Percentiles rank a stretch among this genome's conserved stretches.
Conservation (phyloP, 1,140 invertebrate species). For the Diabrotica undecimpunctata region DNA sequence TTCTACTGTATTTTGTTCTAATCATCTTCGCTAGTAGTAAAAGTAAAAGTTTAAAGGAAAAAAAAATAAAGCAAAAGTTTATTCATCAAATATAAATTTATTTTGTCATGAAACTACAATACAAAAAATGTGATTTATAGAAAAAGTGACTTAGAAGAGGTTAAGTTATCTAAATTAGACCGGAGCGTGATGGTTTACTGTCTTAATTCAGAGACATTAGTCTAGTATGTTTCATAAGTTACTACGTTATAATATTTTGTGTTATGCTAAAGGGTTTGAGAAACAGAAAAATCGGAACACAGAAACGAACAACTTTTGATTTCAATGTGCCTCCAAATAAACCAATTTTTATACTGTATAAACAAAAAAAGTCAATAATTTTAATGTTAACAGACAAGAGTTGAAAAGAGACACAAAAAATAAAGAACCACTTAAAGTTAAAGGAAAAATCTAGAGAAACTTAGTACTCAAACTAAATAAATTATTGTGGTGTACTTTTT, state of each 20-base stretch:
- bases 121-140: conserved; percentile 15
- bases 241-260: neutral
- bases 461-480: too few species aligned
- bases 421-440: too few species aligned
- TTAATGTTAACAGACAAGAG: too few species aligned
- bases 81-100: conserved; percentile 17
- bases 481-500: too few species aligned
- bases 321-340: neutral
- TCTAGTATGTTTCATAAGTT: conserved; percentile 11
- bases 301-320: neutral
- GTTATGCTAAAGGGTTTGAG: conserved; percentile 3
- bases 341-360: too few species aligned
- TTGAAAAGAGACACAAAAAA: too few species aligned
- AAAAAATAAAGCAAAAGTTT: neutral
- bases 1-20: too few species aligned
- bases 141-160: conserved; percentile 10
- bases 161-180: conserved; percentile 5
- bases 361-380: too few species aligned
- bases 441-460: too few species aligned
- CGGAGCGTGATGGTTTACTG: neutral
- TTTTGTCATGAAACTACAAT: conserved; percentile 14
- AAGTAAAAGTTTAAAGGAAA: neutral
- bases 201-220: neutral
- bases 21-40: too few species aligned
- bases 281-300: neutral